Base-by-base conservation (phyloP, 2,888 invertebrate genomes). In the Cancer borealis region DNA sequence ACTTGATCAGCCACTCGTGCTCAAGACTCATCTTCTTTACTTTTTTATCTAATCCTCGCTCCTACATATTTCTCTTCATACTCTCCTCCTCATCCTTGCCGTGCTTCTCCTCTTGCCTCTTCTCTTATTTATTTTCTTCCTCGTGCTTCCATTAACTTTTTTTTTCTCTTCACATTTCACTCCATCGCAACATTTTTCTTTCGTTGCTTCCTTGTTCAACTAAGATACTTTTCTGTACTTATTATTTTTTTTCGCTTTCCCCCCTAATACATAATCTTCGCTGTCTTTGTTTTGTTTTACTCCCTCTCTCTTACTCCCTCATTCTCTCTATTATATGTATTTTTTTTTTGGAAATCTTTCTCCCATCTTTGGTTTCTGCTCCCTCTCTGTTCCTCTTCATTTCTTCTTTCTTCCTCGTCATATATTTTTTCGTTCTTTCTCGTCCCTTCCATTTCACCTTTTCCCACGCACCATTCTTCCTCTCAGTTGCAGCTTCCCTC, bases 381-480 rank as follows among this genome's bases (percentile, higher is more conserved):
- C n/a, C n/a, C 79, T 30, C 79, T 79, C 30, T 79, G 79, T 79
- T 79, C 79, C 79, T 79, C 14, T 79, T 79, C 79, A 30, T 79
- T 79, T 79, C 26, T 30, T 79, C 30, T 79, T 79, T 79, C 12
- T 30, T 79, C 8, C 79, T 79, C 30, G 3, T 79, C 30, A 30
- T 79, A 26, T 26, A 79, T 79, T 30, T 30, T 79, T 79, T 26
- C n/a, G 6, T 79, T 79, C 79, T 14, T 79, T 10, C 21, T 21
- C 79, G 30, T 79, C 79, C 79, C 79, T 30, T 79, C 79, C 30
- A 79, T 79, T 79, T 79, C 30, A 79, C 30, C 26, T 30, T 30
- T 30, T 79, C 79, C 30, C 79, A 79, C 30, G 8, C 79, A 30
- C 30, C 79, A 26, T 79, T 30, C 79, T 10, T 79, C 79, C 30